Evolutionary conservation across 2,888 invertebrate genomes (phyloP), one percentile per base, ranked within the genome.

Genomic region (Erebia ligea): DNA sequence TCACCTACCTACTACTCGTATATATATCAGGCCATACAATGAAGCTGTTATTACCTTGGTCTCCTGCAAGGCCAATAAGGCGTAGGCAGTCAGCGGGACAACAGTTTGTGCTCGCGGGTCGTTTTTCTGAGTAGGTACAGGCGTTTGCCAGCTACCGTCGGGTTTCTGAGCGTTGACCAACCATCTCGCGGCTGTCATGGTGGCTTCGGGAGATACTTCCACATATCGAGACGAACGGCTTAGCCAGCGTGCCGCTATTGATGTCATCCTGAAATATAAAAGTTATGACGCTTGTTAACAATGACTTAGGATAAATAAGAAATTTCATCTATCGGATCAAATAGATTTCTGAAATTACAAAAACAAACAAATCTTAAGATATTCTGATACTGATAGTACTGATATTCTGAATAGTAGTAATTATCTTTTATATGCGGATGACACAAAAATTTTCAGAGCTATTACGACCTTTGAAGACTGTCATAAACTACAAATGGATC

Each of bases 21-120:
- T n/a, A n/a, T 4, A 0, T 54, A 19, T 13, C 17, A 61, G 11
- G 17, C 59, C 45, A 45, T 21, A 62, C 48, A 62, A 48, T 62
- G 19, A 15, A 48, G 15, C 17, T 45, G 5, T 0, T 59, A 34
- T 19, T 56, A 91, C 92, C 87, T 90, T 88, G 21, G 86, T 94
- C 84, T 97, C 97, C 17, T 97, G 90, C 75, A 98, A 95, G 0
- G 98, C 95, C 34, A 97, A 92, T 0, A 97, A 89, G 0, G 97
- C 96, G 82, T 96, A 97, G 0, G 98, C 98, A 0, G 98, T 97
- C 15, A 98, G 91, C 0, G 97, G 96, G 48, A 97, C 66, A 1
- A 84, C 78, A 0, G 80, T 77, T 75, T 89, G 90, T 25, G 89
- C 89, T 25, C 82, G 83, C 1, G 89, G 88, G 71, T 82, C 90